These are phyloP conservation scores for Epinephelus awoara DNA, from an alignment of 2,797 vertebrate genomes.

Conservation along the genomic window DNA sequence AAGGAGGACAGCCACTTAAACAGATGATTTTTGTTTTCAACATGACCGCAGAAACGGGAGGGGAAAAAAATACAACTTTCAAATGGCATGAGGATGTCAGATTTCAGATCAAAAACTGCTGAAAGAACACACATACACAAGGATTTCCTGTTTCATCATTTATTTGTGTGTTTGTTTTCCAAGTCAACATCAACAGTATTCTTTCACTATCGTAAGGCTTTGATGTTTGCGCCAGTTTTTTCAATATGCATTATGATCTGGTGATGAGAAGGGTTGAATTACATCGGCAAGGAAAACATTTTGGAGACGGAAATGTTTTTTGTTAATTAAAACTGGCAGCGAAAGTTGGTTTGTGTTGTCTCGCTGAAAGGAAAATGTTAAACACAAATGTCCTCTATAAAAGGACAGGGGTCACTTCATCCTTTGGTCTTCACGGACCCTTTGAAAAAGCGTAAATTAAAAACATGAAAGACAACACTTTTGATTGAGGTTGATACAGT, in stretches of 20 bases:
- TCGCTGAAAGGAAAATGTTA: conserved; percentile 34
- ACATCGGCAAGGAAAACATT: conserved; percentile 51
- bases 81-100: conserved; percentile 62
- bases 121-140: conserved; percentile 53
- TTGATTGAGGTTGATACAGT: background rate
- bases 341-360: conserved; percentile 39
- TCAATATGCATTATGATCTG: conserved; percentile 46
- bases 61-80: conserved; percentile 18
- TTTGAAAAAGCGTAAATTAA: background rate
- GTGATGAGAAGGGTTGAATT: conserved; percentile 34
- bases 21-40: conserved; percentile 76
- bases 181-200: conserved; percentile 62
- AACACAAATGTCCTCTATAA: conserved; percentile 19
- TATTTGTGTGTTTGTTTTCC: conserved; percentile 70
- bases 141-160: conserved; percentile 69
- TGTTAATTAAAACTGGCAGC: conserved; percentile 47
- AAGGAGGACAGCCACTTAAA: conserved; percentile 62
- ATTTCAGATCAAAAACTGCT: conserved; percentile 64
- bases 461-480: background rate
- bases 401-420: background rate
- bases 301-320: conserved; percentile 36
- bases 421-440: background rate
- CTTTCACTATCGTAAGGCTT: conserved; percentile 55
- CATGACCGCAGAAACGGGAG: conserved; percentile 52
- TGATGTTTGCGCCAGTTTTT: conserved; percentile 63